Percentiles rank a stretch among this genome's conserved stretches.
Evolutionary conservation across 2,797 vertebrate species (phyloP).

Genomic region (Manis crassicaudata): DNA sequence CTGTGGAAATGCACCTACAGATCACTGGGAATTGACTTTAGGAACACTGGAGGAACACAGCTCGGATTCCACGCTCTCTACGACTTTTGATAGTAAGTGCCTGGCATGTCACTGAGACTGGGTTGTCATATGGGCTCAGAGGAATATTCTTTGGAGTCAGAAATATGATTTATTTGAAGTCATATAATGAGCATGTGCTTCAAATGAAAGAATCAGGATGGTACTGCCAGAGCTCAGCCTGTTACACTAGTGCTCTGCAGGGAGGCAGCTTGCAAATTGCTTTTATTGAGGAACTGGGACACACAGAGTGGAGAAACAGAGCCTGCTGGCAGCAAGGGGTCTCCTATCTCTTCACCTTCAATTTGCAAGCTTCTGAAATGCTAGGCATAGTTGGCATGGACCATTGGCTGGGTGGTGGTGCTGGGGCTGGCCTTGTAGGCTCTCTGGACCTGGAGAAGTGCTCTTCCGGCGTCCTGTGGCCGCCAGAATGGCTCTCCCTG

Average conservation of each 20-base stretch:
- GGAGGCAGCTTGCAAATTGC: background rate
- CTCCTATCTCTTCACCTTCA: background rate
- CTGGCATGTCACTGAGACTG: background rate
- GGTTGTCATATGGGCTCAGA: background rate
- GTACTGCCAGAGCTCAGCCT: background rate
- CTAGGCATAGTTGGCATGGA: background rate
- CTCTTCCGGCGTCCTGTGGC: background rate
- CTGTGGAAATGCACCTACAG: no score
- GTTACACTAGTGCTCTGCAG: background rate
- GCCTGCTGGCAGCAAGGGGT: background rate
- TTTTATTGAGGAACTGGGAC: background rate
- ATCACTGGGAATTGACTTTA: background rate
- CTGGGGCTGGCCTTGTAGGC: background rate
- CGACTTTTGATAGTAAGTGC: background rate
- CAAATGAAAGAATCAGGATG: background rate
- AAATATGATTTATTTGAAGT: slow-evolving; percentile 10
- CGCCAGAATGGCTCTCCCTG: background rate
- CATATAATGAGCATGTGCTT: background rate
- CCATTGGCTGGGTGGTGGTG: background rate
- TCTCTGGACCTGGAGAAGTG: background rate
- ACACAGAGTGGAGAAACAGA: background rate
- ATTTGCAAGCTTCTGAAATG: background rate
- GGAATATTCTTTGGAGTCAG: background rate
- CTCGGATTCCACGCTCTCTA: background rate
- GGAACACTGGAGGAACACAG: background rate